Base-by-base conservation (phyloP, 2,797 vertebrate genomes). In the Spheniscus humboldti region DNA sequence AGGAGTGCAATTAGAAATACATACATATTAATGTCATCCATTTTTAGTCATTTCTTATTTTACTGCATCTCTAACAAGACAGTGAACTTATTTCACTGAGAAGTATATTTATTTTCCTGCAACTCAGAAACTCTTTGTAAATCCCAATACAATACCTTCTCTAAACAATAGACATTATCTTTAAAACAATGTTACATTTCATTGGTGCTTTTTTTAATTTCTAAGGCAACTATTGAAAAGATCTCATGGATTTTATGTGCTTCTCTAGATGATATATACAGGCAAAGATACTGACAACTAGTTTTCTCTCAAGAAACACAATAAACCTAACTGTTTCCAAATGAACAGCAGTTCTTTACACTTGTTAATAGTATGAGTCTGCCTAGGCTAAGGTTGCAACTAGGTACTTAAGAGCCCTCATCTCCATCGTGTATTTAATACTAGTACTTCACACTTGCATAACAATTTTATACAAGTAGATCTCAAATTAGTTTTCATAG, bases 11-110 rank as follows among this genome's bases (percentile, higher is more conserved):
- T 95, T 97, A 93, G 88, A 95, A 95, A 91, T 73, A 85, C 81
- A 96, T 95, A 80, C 80, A 85, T 97, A 95, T 95, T 97, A 92
- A 95, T 95, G 75, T 31, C 33, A 93, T 82, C 63, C 43, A 79
- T 76, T 95, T 97, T 92, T 87, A 92, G 81, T 73, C 0, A 86
- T 84, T 96, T 90, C 90, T 88, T 96, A 67, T 92, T 96, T 95
- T 88, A 87, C 67, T 73, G 30, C 33, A 72, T 67, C 74, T 76
- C 63, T 93, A 92, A 84, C 16, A 45, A 94, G 79, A 68, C 59
- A 84, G 27, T 73, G 69, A 84, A 82, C 85, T 95, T 93, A 62
- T 90, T 81, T 96, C 67, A 78, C 45, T 45, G 45, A 85, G n/a
- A 81, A 8, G 13, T 52, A 88, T 88, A 90, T 84, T 73, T 88